Evolutionary conservation across 2,888 invertebrate genomes (phyloP).

Genomic region (Corbicula japonica): DNA sequence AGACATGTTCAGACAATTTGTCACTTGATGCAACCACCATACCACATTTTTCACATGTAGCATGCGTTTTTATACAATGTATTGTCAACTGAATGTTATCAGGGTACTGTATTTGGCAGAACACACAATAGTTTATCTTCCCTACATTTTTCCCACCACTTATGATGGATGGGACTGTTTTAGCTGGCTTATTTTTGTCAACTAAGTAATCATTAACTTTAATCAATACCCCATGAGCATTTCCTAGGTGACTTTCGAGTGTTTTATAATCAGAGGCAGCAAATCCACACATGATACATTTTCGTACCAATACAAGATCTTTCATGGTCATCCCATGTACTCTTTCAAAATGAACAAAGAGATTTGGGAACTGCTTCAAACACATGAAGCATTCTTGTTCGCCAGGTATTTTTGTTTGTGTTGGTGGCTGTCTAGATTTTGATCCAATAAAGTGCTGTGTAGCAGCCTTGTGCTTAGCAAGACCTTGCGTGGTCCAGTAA

Average conservation of each 20-base stretch:
- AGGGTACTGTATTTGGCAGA: constrained; percentile 80
- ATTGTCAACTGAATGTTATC: constrained; percentile 82
- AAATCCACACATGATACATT: constrained; percentile 81
- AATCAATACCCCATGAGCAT: constrained; percentile 78
- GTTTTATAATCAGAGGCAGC: constrained; percentile 72
- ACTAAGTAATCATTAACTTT: constrained; percentile 64
- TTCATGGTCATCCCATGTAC: constrained; percentile 71
- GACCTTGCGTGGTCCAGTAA: constrained; percentile 98
- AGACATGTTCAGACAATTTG: constrained; percentile 76
- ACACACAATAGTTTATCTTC: constrained; percentile 76
- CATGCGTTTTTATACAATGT: constrained; percentile 81
- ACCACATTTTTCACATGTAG: constrained; percentile 81
- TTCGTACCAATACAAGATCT: constrained; percentile 72
- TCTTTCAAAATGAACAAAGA: constrained; percentile 69
- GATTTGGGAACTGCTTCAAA: constrained; percentile 63
- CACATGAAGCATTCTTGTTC: constrained; percentile 71
- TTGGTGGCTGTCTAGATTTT: background rate
- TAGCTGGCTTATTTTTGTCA: constrained; percentile 7
- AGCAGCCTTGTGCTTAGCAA: constrained; percentile 96
- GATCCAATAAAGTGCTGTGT: constrained; percentile 64
- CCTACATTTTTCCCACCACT: constrained; percentile 44
- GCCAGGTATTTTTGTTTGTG: constrained; percentile 21
- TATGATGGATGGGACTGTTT: constrained; percentile 37
- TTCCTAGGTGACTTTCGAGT: constrained; percentile 79
- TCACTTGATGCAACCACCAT: constrained; percentile 80